A percentile compares a stretch with the other conserved stretches of the same genome.
Evolutionary conservation across 1,140 invertebrate genomes (phyloP).

Genomic region (Euwallacea similis): DNA sequence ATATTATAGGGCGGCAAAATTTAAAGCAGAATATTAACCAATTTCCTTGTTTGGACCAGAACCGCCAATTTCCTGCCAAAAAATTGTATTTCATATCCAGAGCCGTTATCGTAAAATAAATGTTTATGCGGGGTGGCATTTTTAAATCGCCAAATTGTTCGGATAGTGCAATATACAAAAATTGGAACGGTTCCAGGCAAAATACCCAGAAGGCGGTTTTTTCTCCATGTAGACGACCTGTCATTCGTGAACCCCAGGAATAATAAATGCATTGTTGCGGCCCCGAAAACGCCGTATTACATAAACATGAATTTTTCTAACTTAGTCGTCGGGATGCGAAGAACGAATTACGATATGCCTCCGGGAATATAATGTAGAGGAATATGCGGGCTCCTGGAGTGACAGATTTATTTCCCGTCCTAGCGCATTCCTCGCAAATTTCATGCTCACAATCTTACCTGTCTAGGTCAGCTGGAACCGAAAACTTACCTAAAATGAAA

Average conservation of each 20-base stretch:
- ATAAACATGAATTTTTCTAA: conserved; percentile 33
- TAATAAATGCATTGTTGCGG: conserved; percentile 45
- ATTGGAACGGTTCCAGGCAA: conserved; percentile 48
- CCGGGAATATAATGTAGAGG: neutral
- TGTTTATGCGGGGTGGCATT: conserved; percentile 43
- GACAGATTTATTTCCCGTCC: conserved; percentile 9
- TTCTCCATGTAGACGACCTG: conserved; percentile 42
- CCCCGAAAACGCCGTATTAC: conserved; percentile 27
- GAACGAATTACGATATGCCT: conserved; percentile 12
- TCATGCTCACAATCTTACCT: conserved; percentile 4
- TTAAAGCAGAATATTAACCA: no score
- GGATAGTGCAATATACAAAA: conserved; percentile 43
- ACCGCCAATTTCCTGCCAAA: neutral
- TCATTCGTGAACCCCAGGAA: conserved; percentile 46
- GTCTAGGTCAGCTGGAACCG: neutral
- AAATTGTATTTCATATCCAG: neutral
- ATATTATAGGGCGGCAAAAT: no score
- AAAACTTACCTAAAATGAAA: conserved; percentile 8
- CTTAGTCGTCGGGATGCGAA: conserved; percentile 13
- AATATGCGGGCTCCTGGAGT: neutral
- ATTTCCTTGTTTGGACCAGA: no score
- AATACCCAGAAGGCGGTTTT: conserved; percentile 43
- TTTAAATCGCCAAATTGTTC: conserved; percentile 42
- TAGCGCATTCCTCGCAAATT: neutral
- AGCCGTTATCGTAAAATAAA: conserved; percentile 27